These are phyloP conservation scores for Marcusenius ussheri DNA, from an alignment of 2,113 vertebrate genomes.

Conservation along the genomic window DNA sequence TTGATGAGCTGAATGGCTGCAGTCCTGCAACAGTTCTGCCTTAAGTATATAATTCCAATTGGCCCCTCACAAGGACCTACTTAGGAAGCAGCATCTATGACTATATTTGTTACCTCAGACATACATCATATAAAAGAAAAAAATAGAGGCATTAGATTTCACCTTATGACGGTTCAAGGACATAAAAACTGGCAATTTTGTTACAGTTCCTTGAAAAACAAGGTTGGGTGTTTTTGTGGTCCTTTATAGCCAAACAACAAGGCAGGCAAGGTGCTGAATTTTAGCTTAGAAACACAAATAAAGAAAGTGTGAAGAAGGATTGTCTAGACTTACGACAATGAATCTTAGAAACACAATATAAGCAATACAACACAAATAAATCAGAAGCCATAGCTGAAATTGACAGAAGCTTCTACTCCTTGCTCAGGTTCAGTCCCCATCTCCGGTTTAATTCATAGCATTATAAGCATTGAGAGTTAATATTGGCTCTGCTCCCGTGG, in stretches of 20 bases:
- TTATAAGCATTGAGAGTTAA: slow-evolving; percentile 84
- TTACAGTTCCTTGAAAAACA: slow-evolving; percentile 52
- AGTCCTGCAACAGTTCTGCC: neutral
- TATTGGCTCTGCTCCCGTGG: slow-evolving; percentile 67
- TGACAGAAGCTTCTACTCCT: slow-evolving; percentile 29
- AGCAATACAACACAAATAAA: slow-evolving; percentile 45
- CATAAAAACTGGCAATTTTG: slow-evolving; percentile 57
- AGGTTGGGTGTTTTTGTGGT: slow-evolving; percentile 45
- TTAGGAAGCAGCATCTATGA: neutral
- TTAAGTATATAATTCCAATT: neutral
- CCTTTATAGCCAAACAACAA: slow-evolving; percentile 43
- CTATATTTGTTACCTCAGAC: neutral
- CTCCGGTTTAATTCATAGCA: slow-evolving; percentile 64
- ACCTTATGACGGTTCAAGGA: slow-evolving; percentile 68
- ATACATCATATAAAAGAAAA: neutral
- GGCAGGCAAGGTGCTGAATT: slow-evolving; percentile 53
- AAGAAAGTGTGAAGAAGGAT: slow-evolving; percentile 61
- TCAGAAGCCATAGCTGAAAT: slow-evolving; percentile 40
- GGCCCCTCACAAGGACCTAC: neutral
- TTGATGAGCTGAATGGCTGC: neutral
- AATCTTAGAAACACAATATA: slow-evolving; percentile 40
- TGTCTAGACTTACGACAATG: slow-evolving; percentile 54
- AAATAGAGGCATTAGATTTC: slow-evolving; percentile 32
- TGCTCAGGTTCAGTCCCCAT: slow-evolving; percentile 30
- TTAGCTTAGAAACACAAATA: slow-evolving; percentile 54